Percentiles rank a stretch among this genome's conserved stretches.
Conservation (phyloP, 2,113 vertebrate species). For the Albula glossodonta region DNA sequence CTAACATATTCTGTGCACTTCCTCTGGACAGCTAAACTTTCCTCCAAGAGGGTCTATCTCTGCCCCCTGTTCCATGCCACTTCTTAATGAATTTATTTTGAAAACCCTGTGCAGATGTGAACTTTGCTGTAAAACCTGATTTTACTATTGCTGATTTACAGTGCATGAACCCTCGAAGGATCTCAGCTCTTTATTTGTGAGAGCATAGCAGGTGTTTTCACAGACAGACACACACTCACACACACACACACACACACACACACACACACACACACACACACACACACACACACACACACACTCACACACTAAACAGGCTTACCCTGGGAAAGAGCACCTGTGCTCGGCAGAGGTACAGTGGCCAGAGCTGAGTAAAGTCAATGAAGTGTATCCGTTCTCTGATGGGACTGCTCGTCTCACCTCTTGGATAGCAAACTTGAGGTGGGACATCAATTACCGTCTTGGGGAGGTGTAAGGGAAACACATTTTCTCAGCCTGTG, state of each 20-base stretch:
- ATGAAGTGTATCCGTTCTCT: too few relatives aligned
- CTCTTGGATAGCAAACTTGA: not conserved
- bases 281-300: too few relatives aligned
- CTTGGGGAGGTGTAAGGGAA: not conserved
- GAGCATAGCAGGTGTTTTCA: not conserved
- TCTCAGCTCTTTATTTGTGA: too few relatives aligned
- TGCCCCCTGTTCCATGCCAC: not conserved
- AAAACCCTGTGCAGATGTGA: not conserved
- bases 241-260: constrained; percentile 15
- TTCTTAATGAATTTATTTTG: not conserved
- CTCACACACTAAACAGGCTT: too few relatives aligned
- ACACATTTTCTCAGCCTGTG: not conserved
- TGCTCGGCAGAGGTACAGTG: too few relatives aligned
- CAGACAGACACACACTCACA: constrained; percentile 1
- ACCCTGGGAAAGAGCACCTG: too few relatives aligned
- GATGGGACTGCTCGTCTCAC: not conserved
- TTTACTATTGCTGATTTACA: too few relatives aligned
- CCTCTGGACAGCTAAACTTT: constrained; percentile 4
- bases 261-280: not conserved
- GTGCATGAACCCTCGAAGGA: too few relatives aligned
- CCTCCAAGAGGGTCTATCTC: not conserved
- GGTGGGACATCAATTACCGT: not conserved
- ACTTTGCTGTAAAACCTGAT: not conserved
- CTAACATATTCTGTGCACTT: not conserved
- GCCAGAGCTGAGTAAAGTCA: too few relatives aligned